phyloP scores from a whole-genome alignment of 1,140 invertebrate genomes.

The Diachasmimorpha longicaudata region DNA sequence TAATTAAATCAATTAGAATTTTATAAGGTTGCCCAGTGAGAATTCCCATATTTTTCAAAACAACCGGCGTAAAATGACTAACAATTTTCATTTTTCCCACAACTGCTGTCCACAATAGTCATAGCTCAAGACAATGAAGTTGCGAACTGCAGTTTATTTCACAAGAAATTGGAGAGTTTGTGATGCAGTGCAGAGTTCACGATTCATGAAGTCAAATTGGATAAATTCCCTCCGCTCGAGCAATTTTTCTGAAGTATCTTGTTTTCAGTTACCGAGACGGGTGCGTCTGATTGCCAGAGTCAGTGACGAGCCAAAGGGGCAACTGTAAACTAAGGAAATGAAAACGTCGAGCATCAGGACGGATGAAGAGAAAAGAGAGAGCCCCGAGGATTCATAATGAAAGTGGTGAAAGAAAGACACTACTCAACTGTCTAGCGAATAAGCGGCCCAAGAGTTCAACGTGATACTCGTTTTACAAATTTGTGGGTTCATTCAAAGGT shows the following conservation, averaged over 20 bases:
- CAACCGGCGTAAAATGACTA: no score
- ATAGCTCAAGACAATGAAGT: no score
- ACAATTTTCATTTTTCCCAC: no score
- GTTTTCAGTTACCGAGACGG: not conserved
- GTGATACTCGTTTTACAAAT: constrained; percentile 49
- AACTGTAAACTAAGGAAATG: not conserved
- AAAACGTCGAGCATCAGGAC: not conserved
- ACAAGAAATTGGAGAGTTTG: no score
- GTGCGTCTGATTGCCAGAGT: not conserved
- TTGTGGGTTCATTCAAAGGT: constrained; percentile 51
- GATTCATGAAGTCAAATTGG: not conserved
- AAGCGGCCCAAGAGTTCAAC: not conserved
- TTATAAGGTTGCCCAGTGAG: no score
- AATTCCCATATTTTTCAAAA: no score
- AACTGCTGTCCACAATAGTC: no score
- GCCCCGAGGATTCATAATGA: not conserved
- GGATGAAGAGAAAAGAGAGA: not conserved
- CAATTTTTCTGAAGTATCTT: not conserved
- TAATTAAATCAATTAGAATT: no score
- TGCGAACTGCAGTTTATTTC: no score
- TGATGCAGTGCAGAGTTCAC: not conserved
- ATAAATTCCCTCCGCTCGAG: not conserved
- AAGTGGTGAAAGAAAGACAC: not conserved
- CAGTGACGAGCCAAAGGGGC: not conserved
- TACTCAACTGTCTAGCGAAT: not conserved